A percentile compares a stretch with the other conserved stretches of the same genome.
Evolutionary conservation across 1,140 invertebrate genomes (phyloP).

Genomic region (Saccostrea echinata): DNA sequence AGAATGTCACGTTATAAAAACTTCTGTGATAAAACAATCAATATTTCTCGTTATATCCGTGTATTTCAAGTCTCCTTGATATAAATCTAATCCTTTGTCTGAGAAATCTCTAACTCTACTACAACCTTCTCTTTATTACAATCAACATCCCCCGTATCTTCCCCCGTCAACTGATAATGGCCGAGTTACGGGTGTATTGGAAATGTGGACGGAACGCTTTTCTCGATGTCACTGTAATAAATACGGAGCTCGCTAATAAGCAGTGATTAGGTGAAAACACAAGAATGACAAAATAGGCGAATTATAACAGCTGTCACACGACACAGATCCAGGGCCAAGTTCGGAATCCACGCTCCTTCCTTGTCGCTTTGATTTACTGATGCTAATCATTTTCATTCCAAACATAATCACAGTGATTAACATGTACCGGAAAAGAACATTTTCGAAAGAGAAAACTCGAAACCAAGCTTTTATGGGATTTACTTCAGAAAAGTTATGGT

Average conservation of each 20-base stretch:
- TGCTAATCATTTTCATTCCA: neutral
- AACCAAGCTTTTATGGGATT: neutral
- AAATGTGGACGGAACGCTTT: neutral
- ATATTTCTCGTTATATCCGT: slow-evolving; percentile 17
- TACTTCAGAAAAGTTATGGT: neutral
- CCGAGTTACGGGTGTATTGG: neutral
- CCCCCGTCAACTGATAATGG: neutral
- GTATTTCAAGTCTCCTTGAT: neutral
- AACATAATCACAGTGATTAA: neutral
- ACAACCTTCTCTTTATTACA: neutral
- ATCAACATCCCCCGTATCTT: neutral
- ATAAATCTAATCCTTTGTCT: neutral
- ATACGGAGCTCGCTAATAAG: slow-evolving; percentile 8
- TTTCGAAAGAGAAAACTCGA: neutral
- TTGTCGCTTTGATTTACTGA: neutral
- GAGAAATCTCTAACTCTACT: neutral
- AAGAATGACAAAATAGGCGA: neutral
- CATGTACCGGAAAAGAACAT: neutral
- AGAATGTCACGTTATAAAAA: slow-evolving; percentile 28
- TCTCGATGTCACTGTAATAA: slow-evolving; percentile 2
- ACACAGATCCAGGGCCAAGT: neutral
- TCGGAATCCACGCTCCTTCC: neutral
- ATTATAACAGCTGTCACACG: neutral
- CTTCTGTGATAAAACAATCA: slow-evolving; percentile 26
- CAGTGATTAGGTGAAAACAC: neutral